phyloP scores from a whole-genome alignment of 2,113 vertebrate genomes.

The Larimichthys polyactis region DNA sequence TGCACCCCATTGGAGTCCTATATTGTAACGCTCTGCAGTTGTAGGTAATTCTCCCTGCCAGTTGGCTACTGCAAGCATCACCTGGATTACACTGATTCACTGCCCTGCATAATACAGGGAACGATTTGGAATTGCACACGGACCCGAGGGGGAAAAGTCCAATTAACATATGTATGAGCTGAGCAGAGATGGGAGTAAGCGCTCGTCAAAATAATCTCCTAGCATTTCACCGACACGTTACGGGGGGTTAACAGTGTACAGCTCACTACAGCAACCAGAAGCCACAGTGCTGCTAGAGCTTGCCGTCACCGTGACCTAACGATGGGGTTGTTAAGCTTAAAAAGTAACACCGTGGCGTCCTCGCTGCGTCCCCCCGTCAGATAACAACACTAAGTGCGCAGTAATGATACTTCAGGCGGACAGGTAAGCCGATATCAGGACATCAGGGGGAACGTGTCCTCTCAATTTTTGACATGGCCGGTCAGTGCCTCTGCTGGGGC shows the following conservation, averaged over 20 bases:
- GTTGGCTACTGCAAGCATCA: conserved; percentile 69
- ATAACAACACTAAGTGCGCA: conserved; percentile 41
- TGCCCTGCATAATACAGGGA: conserved; percentile 66
- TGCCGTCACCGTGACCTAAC: conserved; percentile 2
- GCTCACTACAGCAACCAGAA: conserved; percentile 25
- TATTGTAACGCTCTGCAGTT: conserved; percentile 49
- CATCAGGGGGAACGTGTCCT: conserved; percentile 33
- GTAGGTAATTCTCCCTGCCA: conserved; percentile 56
- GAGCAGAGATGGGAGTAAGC: conserved; percentile 63
- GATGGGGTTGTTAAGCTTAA: conserved; percentile 45
- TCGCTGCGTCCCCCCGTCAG: conserved; percentile 38
- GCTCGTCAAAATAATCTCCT: conserved; percentile 71
- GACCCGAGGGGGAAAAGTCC: conserved; percentile 65
- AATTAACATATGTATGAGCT: conserved; percentile 82
- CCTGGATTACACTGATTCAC: conserved; percentile 74
- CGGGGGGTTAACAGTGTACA: conserved; percentile 57
- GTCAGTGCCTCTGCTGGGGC: neutral
- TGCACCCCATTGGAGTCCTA: conserved; percentile 46
- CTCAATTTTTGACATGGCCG: conserved; percentile 1
- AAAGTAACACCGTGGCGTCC: conserved; percentile 19
- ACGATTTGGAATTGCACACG: conserved; percentile 72
- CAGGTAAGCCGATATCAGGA: conserved; percentile 27
- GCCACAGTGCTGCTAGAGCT: conserved; percentile 18
- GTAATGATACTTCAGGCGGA: conserved; percentile 47
- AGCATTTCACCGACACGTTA: conserved; percentile 59